Evolutionary conservation across 30 jellyfish, hydroid and myxozoan species (phyloP), one percentile per base, ranked within the genome.

Genomic region (Chironex yamaguchii): DNA sequence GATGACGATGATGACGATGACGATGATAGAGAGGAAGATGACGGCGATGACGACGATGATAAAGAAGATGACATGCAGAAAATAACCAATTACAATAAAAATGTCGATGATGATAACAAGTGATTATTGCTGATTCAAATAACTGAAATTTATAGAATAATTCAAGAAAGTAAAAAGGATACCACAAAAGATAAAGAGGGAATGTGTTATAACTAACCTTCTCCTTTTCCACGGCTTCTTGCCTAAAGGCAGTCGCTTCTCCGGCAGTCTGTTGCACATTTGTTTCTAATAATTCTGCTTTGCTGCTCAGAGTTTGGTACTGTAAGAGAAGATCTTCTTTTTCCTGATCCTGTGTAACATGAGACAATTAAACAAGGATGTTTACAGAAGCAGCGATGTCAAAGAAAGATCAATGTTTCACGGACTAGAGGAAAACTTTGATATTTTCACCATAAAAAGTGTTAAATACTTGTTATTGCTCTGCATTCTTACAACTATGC

Each of bases 181-280:
- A 54, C 31, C 0, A 25, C 0, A 76, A 36, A 76, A 17, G 20
- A 4, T 3, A 17, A 49, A n/a, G n/a, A 51, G 0, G 14, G 11
- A 9, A 17, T 11, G 9, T 14, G 26, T 4, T 28, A n/a, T 22
- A 23, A 64, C 88, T 4, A 4, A 90, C 98, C 91, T 85, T 93
- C 52, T 91, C 96, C 31, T 71, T 77, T 26, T 85, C 91, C 14
- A 76, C 82, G 1, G 85, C 26, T 27, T 85, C 89, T 21, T 72
- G 62, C 49, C 79, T 71, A 64, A 76, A 88, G 12, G 73, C 70
- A 3, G 92, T 25, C n/a, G 96, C 96, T 42, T 88, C 91, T 12
- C 96, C 96, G 22, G 86, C 51, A 35, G 96, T 84, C 52, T 93
- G 98, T 53, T 93, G 98, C 31, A 88, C 93, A 73, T 89, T 88